Base-by-base conservation (phyloP, 2,113 vertebrate species). In the Cynocephalus volans region DNA sequence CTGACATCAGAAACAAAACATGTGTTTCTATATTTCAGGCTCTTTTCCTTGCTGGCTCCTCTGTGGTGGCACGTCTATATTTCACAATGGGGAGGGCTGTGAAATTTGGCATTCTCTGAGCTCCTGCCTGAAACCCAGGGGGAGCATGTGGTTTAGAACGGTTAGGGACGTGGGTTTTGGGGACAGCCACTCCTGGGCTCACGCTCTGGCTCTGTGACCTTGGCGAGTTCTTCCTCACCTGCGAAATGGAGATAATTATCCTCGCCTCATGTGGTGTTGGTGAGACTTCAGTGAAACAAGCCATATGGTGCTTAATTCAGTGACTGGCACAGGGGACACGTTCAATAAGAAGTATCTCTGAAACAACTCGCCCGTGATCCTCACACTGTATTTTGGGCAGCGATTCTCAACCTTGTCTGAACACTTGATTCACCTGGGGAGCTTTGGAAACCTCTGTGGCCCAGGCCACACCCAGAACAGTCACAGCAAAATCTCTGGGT, bases 61-160 rank as follows among this genome's bases (percentile, higher is more conserved):
- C 33, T 0, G 0, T 28, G 24, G 33, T 23, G 56, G 36, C 17
- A 8, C 8, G 0, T 50, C 8, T 14, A 4, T 19, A 18, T 45
- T 5, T 56, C 31, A 2, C 12, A 14, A 31, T 33, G 31, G 58
- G 93, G 69, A 52, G 13, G 58, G n/a, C 24, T 50, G 5, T 26
- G 31, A 72, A 23, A 41, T 52, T 9, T 62, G 73, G 36, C 56
- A 5, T 58, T 84, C 26, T 19, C 45, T 58, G 17, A 48, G 31
- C 0, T 7, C 69, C 69, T 52, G 10, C 3, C 18, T 7, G 21
- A 85, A 92, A 33, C 18, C 26, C 23, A 24, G 7, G 28, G 23
- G 50, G 1, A 24, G 10, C 19, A 28, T 12, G 17, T 4, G 17
- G 54, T 77, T 67, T 33, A 19, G 18, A 15, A 50, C 6, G 11